Percentiles rank a stretch among this genome's conserved stretches.
phyloP scores from a whole-genome alignment of 1,140 invertebrate genomes.

The Apis florea region DNA sequence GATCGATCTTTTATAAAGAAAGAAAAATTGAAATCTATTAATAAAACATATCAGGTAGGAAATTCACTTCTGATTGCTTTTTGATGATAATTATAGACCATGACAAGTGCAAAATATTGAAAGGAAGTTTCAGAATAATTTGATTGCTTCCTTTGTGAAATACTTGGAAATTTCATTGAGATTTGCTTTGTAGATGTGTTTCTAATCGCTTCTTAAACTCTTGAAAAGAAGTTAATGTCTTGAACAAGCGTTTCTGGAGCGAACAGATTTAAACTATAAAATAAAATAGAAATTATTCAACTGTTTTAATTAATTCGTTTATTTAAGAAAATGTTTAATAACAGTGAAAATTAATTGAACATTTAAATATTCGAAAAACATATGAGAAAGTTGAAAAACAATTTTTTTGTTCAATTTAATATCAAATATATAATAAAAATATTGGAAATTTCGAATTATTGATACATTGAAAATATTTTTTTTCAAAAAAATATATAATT shows the following conservation, averaged over 20 bases:
- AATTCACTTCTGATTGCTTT: background rate
- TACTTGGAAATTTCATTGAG: background rate
- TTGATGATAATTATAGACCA: background rate
- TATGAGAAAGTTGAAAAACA: background rate
- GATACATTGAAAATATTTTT: background rate
- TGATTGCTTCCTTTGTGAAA: background rate
- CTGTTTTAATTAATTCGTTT: background rate
- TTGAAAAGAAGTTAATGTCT: background rate
- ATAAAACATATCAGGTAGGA: background rate
- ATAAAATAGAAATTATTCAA: background rate
- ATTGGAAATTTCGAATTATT: background rate
- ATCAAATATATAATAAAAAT: background rate
- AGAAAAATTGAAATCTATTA: background rate
- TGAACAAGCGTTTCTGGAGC: conserved; percentile 13
- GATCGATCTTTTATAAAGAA: background rate
- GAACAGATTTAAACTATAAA: background rate
- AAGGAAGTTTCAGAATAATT: background rate
- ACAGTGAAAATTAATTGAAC: background rate
- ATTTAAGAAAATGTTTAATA: no score
- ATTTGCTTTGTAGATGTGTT: background rate
- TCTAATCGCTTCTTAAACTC: background rate
- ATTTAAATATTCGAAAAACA: background rate
- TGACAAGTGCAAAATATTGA: background rate
- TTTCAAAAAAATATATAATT: background rate
- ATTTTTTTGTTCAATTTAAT: background rate